Evolutionary conservation across 2,888 invertebrate species (phyloP), one percentile per base, ranked within the genome.

Genomic region (Cyaniris semiargus): DNA sequence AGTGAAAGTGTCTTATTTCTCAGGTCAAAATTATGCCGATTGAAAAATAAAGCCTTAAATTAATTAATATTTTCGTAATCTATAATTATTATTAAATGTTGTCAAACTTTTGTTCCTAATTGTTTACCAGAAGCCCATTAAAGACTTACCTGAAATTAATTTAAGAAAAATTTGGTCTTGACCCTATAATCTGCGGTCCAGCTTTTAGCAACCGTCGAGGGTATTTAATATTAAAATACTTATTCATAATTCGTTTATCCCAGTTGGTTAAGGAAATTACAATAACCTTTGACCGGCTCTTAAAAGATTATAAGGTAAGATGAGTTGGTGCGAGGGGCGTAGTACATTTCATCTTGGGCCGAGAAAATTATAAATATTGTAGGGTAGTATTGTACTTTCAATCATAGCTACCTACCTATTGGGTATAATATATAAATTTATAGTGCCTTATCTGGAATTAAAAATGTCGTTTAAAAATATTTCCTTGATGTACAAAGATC

Each of bases 151-250:
- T 21, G 23, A 48, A 74, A 74, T 74, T 74, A 74, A 74, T 74
- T 74, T 53, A 53, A 53, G 53, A 53, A 74, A 74, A 74, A 74
- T n/a, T 18, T 15, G 18, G 6, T 15, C n/a, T 13, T 48, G 21
- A 53, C 48, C 74, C 74, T 53, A 53, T 74, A 23, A 74, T 48
- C 74, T 74, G 6, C 23, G 48, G 21, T 53, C 48, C 48, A 74
- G 74, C 74, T 74, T 23, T 74, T 74, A 74, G 74, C 74, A 27
- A 15, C 27, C 53, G 74, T 53, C 74, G 74, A 74, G 74, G 44
- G 72, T 23, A 72, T 48, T 74, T 48, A 74, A 74, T 48, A 53
- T 74, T 74, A 48, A 72, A 38, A 72, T 13, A 44, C 21, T 27
- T 53, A 18, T 53, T 18, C 74, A 74, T 74, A 53, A 74, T 74